Percentiles rank a stretch among this genome's conserved stretches.
phyloP scores from a whole-genome alignment of 2,888 invertebrate species.

The Brenthis hecate region DNA sequence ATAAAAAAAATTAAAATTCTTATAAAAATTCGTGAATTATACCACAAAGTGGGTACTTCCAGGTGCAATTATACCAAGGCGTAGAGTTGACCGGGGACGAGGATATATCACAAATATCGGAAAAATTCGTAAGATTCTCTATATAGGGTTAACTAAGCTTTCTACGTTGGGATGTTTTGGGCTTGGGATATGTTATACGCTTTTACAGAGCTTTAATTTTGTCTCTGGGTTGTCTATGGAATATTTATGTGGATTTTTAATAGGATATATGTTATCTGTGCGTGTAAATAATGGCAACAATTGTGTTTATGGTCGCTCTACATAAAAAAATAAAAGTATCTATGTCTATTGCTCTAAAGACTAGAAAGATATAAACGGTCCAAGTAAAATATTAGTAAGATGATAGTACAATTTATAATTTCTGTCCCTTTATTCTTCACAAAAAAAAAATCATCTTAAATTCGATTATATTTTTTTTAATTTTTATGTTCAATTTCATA shows the following conservation, averaged over 20 bases:
- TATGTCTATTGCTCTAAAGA: background rate
- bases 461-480: too few relatives aligned
- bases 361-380: too few relatives aligned
- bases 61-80: constrained; percentile 76
- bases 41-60: constrained; percentile 35
- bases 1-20: too few relatives aligned
- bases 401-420: too few relatives aligned
- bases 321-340: background rate
- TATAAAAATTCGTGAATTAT: background rate
- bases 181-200: background rate
- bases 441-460: too few relatives aligned
- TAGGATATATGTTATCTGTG: background rate
- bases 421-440: too few relatives aligned
- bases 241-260: too few relatives aligned
- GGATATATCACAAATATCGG: constrained; percentile 60
- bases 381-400: too few relatives aligned
- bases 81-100: constrained; percentile 70
- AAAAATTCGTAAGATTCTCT: constrained; percentile 66
- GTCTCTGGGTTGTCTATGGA: constrained; percentile 19
- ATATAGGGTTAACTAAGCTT: constrained; percentile 5
- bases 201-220: constrained; percentile 14
- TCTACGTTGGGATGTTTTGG: constrained; percentile 6
- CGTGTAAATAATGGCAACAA: constrained; percentile 9
- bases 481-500: too few relatives aligned
- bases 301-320: background rate